Base-by-base conservation (phyloP, 2,888 invertebrate genomes). In the Metacarcinus magister region DNA sequence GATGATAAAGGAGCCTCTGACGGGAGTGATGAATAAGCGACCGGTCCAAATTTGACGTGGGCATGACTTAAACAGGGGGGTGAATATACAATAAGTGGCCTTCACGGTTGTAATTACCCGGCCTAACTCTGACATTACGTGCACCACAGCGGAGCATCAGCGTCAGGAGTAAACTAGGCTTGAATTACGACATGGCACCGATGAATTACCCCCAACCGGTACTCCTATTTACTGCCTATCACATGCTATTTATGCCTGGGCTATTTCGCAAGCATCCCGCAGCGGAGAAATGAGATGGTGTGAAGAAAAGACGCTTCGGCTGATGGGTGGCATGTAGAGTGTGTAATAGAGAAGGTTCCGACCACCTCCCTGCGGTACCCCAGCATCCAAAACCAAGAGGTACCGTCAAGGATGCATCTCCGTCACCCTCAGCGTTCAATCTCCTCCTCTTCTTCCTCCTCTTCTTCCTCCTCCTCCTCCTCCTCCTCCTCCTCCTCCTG, bases 1-100 rank as follows among this genome's bases (percentile, higher is more conserved):
- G 75, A 67, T 44, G 93, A 93, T 93, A 93, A 44, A 44, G 67
- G 93, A 93, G 75, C 91, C 91, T 8, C 94, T 92, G 95, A 95
- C 95, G 87, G 39, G 48, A 43, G 43, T 93, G 93, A 95, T 93
- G 89, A 60, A 95, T 93, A 82, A 89, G 75, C 43, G n/a, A 54
- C 39, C n/a, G 67, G 60, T 43, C 82, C 93, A 93, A 95, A 95
- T 93, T 95, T 95, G 95, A 95, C 95, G 87, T 54, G 92, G 82
- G 39, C 43, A 93, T 93, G 95, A 95, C 95, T 93, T 93, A 95
- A 95, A 93, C 89, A 89, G 95, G 93, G 93, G 93, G 95, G 93
- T 43, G 92, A 92, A 92, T 91, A 82, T 92, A 91, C 92, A 95
- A 75, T 95, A 95, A 95, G 95, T 92, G 95, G 89, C 89, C 89